Percentiles rank a stretch among this genome's conserved stretches.
These are phyloP conservation scores for Hylaeus anthracinus DNA, from an alignment of 1,140 invertebrate species.

Conservation along the genomic window DNA sequence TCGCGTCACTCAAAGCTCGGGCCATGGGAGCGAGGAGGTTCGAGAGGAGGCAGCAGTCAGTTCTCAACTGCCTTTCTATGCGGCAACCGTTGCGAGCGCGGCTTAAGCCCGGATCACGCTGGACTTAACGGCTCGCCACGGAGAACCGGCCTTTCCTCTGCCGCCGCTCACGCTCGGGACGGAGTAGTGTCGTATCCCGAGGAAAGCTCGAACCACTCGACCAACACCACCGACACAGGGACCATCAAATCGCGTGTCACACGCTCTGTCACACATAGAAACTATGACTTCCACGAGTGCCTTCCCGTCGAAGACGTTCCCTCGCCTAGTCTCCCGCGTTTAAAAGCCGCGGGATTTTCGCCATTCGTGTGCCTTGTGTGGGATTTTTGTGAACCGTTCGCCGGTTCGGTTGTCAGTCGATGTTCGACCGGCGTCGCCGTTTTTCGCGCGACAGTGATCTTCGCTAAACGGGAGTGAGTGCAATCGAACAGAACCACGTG, in stretches of 20 bases:
- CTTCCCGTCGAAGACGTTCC: neutral
- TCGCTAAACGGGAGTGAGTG: neutral
- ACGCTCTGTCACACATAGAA: neutral
- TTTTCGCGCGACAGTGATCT: neutral
- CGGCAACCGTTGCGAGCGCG: constrained; percentile 74
- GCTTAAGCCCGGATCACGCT: constrained; percentile 72
- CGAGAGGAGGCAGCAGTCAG: constrained; percentile 76
- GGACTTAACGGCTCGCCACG: constrained; percentile 70
- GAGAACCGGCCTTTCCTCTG: constrained; percentile 39
- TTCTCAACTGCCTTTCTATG: constrained; percentile 82
- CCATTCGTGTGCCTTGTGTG: neutral
- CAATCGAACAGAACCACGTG: neutral
- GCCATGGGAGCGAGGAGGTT: constrained; percentile 66
- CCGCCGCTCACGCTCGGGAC: constrained; percentile 20
- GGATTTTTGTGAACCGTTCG: constrained; percentile 4
- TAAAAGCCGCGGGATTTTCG: neutral
- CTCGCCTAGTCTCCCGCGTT: constrained; percentile 15
- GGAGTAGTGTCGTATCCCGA: neutral
- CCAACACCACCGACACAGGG: neutral
- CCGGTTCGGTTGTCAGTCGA: no score
- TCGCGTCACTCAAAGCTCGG: constrained; percentile 74
- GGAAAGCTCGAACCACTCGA: neutral
- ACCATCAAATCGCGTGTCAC: neutral
- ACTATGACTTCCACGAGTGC: constrained; percentile 6
- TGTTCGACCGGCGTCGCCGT: neutral